Evolutionary conservation across 92 coral and sea anemone species (phyloP).

Genomic region (Desmophyllum pertusum): DNA sequence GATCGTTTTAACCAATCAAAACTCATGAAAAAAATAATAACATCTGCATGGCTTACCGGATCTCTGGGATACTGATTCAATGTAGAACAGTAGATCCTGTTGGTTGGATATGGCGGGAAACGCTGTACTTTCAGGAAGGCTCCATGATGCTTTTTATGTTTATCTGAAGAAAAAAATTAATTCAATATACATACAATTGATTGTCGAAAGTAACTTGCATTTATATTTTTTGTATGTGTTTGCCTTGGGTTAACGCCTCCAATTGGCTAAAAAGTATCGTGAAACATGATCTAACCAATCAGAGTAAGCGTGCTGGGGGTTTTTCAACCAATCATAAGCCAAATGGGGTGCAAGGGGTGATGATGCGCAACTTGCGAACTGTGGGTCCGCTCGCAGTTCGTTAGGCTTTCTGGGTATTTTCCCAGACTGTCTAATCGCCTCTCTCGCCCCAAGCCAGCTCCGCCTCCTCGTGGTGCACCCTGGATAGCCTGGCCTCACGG

Average conservation of each 20-base stretch:
- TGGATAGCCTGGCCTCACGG: too few species aligned
- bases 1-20: background rate
- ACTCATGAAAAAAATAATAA: background rate
- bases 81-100: slow-evolving; percentile 92
- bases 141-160: slow-evolving; percentile 84
- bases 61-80: slow-evolving; percentile 91
- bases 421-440: too few species aligned
- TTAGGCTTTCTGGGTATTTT: too few species aligned
- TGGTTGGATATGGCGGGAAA: slow-evolving; percentile 82
- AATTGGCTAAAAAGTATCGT: background rate
- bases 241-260: too few species aligned
- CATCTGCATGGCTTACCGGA: slow-evolving; percentile 69
- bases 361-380: too few species aligned
- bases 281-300: background rate
- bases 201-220: background rate
- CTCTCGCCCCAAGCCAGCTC: too few species aligned
- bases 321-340: background rate
- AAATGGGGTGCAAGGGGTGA: too few species aligned
- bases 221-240: too few species aligned
- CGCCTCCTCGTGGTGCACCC: too few species aligned
- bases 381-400: too few species aligned
- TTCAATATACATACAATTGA: background rate
- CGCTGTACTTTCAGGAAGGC: slow-evolving; percentile 91
- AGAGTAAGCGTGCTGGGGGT: background rate
- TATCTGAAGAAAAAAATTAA: slow-evolving; percentile 44